Percentiles rank a stretch among this genome's conserved stretches.
phyloP scores from a whole-genome alignment of 2,113 vertebrate species.

The Pseudopipra pipra region DNA sequence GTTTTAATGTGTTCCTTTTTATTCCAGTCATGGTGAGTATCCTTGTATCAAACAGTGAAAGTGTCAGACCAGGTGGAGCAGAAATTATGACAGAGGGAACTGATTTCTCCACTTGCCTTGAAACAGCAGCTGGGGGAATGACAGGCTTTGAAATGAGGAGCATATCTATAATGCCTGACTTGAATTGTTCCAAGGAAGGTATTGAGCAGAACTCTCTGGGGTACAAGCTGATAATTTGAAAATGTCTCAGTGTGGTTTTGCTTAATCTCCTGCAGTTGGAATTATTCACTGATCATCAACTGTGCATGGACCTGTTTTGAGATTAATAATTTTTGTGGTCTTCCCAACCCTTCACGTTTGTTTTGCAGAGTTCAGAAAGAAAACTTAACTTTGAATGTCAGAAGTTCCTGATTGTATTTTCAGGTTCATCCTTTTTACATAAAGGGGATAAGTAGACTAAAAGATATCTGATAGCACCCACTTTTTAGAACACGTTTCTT shows the following conservation, averaged over 20 bases:
- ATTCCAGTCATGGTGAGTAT: not conserved
- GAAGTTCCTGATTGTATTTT: not conserved
- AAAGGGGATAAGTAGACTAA: not conserved
- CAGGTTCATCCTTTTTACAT: not conserved
- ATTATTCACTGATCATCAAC: not conserved
- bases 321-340: not conserved
- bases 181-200: not conserved
- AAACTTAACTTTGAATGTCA: not conserved
- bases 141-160: constrained; percentile 12
- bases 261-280: not conserved
- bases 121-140: constrained; percentile 12
- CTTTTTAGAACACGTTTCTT: not conserved
- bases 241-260: not conserved
- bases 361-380: not conserved
- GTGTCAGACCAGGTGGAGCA: constrained; percentile 8
- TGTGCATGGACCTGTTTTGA: not conserved
- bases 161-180: not conserved
- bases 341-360: not conserved
- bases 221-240: not conserved
- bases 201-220: not conserved
- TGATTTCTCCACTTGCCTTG: constrained; percentile 44
- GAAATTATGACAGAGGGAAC: constrained; percentile 11
- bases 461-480: not conserved
- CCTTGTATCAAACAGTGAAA: not conserved
- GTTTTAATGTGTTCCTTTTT: not conserved